Conservation (phyloP, 2,113 vertebrate species). For the Amphilophus citrinellus region DNA sequence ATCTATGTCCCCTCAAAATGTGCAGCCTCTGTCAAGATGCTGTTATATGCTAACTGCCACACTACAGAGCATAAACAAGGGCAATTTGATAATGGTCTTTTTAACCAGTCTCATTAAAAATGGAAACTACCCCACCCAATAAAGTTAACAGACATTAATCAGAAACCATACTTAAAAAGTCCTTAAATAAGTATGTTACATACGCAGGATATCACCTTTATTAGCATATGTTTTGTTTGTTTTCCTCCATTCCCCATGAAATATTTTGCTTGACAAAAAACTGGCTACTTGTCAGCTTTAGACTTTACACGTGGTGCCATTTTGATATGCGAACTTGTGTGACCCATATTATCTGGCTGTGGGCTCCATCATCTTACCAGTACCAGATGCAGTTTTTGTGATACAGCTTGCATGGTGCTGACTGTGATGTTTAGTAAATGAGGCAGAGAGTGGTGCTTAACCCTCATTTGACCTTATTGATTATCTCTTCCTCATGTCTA, state of each 20-base stretch:
- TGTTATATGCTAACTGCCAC: slow-evolving; percentile 41
- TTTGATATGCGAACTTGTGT: slow-evolving; percentile 60
- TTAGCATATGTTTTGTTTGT: slow-evolving; percentile 4
- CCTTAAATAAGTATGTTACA: slow-evolving; percentile 1
- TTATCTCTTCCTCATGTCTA: slow-evolving; percentile 13
- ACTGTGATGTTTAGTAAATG: slow-evolving; percentile 44
- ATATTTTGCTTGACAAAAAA: slow-evolving; percentile 33
- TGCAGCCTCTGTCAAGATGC: slow-evolving; percentile 41
- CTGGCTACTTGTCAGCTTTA: slow-evolving; percentile 43
- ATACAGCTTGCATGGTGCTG: slow-evolving; percentile 33
- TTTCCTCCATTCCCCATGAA: slow-evolving; percentile 1
- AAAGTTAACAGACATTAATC: slow-evolving; percentile 10
- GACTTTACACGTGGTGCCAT: slow-evolving; percentile 55
- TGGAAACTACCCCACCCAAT: slow-evolving; percentile 7
- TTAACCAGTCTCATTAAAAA: slow-evolving; percentile 25
- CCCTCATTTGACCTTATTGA: slow-evolving; percentile 60
- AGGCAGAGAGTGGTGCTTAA: slow-evolving; percentile 21
- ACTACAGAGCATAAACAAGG: slow-evolving; percentile 11
- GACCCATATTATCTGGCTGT: slow-evolving; percentile 52
- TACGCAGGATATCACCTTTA: slow-evolving; percentile 7
- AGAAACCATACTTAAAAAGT: not conserved
- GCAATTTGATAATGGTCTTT: slow-evolving; percentile 31
- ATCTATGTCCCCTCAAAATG: slow-evolving; percentile 58
- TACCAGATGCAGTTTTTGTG: slow-evolving; percentile 57
- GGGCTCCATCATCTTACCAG: slow-evolving; percentile 29